These are phyloP conservation scores for Holotrichia oblita DNA, from an alignment of 1,140 invertebrate species.

Conservation along the genomic window DNA sequence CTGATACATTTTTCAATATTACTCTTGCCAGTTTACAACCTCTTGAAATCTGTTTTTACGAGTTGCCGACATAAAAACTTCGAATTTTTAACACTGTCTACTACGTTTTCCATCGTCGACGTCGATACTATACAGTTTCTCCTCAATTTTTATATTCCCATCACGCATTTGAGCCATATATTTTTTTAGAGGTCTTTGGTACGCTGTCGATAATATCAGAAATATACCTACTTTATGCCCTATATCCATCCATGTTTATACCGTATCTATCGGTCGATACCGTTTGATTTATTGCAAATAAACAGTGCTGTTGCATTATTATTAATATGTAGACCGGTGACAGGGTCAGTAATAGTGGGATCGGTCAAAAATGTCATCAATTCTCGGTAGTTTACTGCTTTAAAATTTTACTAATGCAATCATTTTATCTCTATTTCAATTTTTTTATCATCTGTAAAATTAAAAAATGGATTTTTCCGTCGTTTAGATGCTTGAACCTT, in stretches of 20 bases:
- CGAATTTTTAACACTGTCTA: background rate
- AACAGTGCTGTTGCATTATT: background rate
- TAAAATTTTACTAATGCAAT: background rate
- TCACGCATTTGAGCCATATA: background rate
- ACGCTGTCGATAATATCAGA: background rate
- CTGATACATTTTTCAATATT: too few species aligned
- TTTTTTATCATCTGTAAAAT: background rate
- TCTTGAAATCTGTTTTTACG: too few species aligned
- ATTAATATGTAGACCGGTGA: conserved; percentile 6
- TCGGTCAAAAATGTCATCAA: background rate
- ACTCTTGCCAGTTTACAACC: too few species aligned
- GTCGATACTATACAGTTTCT: background rate
- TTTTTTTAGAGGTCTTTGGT: conserved; percentile 1
- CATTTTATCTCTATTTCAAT: background rate
- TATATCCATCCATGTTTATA: conserved; percentile 6
- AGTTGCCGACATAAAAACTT: too few species aligned
- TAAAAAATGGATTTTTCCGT: background rate
- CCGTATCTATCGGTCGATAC: background rate
- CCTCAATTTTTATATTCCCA: background rate
- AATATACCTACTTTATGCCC: background rate
- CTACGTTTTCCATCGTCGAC: background rate
- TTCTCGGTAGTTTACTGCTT: background rate
- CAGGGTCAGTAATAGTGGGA: background rate
- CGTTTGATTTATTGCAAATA: background rate
- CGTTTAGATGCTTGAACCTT: background rate